Conservation (phyloP, 2,797 vertebrate species). For the Parauchenoglanis punctatus region DNA sequence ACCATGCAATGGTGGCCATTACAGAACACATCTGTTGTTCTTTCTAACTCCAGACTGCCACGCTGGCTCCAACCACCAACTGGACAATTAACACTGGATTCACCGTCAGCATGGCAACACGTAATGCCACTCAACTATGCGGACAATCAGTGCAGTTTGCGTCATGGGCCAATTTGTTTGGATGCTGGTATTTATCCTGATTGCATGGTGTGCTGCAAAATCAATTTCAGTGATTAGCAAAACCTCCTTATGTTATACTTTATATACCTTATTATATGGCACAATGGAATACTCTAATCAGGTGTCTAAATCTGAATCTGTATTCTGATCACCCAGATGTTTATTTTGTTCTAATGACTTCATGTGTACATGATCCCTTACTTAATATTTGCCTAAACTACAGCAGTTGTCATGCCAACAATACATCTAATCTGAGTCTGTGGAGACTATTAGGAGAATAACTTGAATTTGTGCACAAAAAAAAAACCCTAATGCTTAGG, state of each 20-base stretch:
- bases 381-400: constrained; percentile 6
- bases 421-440: constrained; percentile 3
- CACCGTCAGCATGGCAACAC: constrained; percentile 27
- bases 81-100: constrained; percentile 24
- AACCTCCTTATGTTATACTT: constrained; percentile 1
- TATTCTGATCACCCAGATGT: neutral
- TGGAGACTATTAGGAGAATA: constrained; percentile 18
- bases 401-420: constrained; percentile 32
- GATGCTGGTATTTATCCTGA: constrained; percentile 14
- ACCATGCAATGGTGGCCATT: constrained; percentile 20
- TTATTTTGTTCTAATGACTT: constrained; percentile 7
- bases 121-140: constrained; percentile 35
- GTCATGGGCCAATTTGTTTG: constrained; percentile 32
- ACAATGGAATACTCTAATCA: neutral
- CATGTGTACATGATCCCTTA: neutral
- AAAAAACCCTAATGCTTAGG: neutral
- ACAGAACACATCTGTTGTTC: constrained; percentile 41
- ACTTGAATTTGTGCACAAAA: constrained; percentile 29
- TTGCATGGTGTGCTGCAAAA: neutral
- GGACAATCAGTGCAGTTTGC: constrained; percentile 13
- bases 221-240: neutral
- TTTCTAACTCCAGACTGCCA: constrained; percentile 34
- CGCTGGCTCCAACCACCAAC: constrained; percentile 25
- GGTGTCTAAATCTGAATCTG: neutral
- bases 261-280: neutral